Conservation (phyloP, 2,797 vertebrate genomes). For the Lacerta agilis region DNA sequence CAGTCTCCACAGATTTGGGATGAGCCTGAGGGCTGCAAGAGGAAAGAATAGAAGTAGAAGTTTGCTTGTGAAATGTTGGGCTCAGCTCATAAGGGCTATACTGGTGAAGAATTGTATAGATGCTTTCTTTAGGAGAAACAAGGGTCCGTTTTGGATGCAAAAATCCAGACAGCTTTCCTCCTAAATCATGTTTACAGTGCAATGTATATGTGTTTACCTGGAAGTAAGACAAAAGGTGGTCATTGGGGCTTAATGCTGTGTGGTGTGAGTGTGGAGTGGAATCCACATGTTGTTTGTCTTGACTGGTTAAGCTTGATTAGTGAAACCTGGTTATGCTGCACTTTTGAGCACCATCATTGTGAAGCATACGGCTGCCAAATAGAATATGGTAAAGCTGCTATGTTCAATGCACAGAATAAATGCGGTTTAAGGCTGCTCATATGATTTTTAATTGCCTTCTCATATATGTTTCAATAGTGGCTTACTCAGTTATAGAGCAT, state of each 20-base stretch:
- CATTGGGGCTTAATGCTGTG: background rate
- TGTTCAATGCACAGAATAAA: background rate
- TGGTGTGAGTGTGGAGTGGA: background rate
- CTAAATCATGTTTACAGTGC: background rate
- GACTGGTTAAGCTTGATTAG: background rate
- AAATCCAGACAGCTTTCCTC: background rate
- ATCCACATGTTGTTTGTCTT: background rate
- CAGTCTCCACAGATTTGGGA: no score
- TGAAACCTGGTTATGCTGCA: background rate
- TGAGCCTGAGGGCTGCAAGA: no score
- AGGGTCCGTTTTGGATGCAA: background rate
- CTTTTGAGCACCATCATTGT: background rate
- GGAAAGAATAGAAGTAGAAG: no score
- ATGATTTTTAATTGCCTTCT: slow-evolving; percentile 27
- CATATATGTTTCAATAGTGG: background rate
- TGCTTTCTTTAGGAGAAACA: background rate
- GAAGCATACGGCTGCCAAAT: background rate
- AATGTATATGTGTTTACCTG: background rate
- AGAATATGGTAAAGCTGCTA: background rate
- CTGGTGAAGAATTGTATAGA: background rate
- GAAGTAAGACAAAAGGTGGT: background rate
- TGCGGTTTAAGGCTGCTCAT: background rate
- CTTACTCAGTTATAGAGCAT: background rate
- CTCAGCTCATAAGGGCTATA: background rate
- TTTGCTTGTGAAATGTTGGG: no score